Conservation (phyloP, 2,797 vertebrate species). For the Nannoperca australis region DNA sequence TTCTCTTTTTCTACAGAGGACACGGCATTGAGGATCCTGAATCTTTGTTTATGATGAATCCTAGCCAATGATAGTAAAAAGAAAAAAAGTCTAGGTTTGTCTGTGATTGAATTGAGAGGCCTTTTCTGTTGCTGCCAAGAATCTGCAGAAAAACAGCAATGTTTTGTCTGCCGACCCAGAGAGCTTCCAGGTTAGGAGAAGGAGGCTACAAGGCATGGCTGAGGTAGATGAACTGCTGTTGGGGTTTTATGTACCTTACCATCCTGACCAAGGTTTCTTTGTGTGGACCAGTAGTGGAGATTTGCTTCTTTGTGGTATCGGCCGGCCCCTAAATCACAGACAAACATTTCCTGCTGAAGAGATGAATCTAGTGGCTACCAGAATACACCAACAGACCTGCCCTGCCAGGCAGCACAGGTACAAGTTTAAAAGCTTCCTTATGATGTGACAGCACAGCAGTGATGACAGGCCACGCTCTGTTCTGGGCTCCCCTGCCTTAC, state of each 20-base stretch:
- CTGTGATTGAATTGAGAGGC: slow-evolving; percentile 52
- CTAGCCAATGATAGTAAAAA: slow-evolving; percentile 61
- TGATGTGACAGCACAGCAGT: slow-evolving; percentile 63
- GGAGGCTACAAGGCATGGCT: slow-evolving; percentile 29
- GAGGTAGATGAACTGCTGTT: slow-evolving; percentile 39
- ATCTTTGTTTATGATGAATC: slow-evolving; percentile 65
- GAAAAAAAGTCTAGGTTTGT: slow-evolving; percentile 50
- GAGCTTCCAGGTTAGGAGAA: slow-evolving; percentile 46
- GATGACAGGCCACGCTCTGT: slow-evolving; percentile 71
- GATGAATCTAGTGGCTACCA: slow-evolving; percentile 63
- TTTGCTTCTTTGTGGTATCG: slow-evolving; percentile 51
- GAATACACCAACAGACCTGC: slow-evolving; percentile 66
- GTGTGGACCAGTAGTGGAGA: slow-evolving; percentile 16
- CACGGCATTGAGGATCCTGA: slow-evolving; percentile 51
- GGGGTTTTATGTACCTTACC: slow-evolving; percentile 27
- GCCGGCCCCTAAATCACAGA: slow-evolving; percentile 60
- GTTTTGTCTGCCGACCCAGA: slow-evolving; percentile 54
- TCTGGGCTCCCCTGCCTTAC: slow-evolving; percentile 48
- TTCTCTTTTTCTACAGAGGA: slow-evolving; percentile 37
- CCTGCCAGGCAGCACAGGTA: slow-evolving; percentile 64
- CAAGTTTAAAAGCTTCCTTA: slow-evolving; percentile 72
- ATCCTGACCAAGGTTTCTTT: background rate
- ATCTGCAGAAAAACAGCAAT: slow-evolving; percentile 66
- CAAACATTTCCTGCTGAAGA: slow-evolving; percentile 56
- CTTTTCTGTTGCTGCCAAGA: slow-evolving; percentile 55